phyloP scores from a whole-genome alignment of 2,888 invertebrate genomes.

The Monochamus alternatus region DNA sequence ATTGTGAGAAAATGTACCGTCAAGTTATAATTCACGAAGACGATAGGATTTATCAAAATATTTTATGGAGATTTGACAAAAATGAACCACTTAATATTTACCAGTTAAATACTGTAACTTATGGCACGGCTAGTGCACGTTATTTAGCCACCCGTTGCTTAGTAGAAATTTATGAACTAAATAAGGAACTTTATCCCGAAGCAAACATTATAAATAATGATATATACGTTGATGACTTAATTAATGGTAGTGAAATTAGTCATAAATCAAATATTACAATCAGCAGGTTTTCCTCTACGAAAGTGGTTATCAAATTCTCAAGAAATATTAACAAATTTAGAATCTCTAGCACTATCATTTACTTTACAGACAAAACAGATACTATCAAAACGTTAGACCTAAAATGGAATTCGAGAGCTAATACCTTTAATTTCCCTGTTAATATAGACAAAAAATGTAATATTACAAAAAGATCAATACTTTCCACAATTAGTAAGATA shows the following conservation, averaged over 20 bases:
- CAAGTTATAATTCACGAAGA: background rate
- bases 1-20: conserved; percentile 20
- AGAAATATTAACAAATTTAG: conserved; percentile 1
- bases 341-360: background rate
- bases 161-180: background rate
- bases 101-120: conserved; percentile 12
- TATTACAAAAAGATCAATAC: conserved; percentile 40
- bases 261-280: background rate
- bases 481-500: conserved; percentile 37
- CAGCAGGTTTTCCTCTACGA: background rate
- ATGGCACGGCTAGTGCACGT: background rate
- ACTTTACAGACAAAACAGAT: conserved; percentile 24
- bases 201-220: background rate
- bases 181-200: background rate
- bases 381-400: conserved; percentile 35
- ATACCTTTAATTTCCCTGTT: conserved; percentile 29
- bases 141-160: conserved; percentile 4
- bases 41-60: conserved; percentile 11
- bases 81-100: background rate
- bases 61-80: background rate
- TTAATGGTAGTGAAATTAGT: background rate
- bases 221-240: conserved; percentile 12
- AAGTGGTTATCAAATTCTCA: conserved; percentile 17
- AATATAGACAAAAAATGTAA: background rate
- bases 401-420: conserved; percentile 26